Base-by-base conservation (phyloP, 2,113 vertebrate genomes). In the Eolophus roseicapilla region DNA sequence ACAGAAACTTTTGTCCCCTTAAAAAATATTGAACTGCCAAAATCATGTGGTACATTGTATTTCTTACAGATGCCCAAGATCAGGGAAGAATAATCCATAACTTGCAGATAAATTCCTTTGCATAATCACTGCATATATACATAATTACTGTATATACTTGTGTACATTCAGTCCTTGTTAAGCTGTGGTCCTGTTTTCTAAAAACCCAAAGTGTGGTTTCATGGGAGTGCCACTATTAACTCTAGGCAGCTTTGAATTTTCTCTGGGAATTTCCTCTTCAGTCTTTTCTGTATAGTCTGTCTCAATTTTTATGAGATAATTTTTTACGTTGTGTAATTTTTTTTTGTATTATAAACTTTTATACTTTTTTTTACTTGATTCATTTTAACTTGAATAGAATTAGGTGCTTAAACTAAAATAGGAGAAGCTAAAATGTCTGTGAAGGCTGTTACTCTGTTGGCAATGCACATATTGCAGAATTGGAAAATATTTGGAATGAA, bases 171-270 rank as follows among this genome's bases (percentile, higher is more conserved):
- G 65, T 68, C 84, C 50, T 71, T 70, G 68, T 63, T 83, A 53
- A 87, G 79, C 74, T 95, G 11, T 70, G 62, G 10, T 57, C 80
- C 85, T 67, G 37, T 44, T 74, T 49, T 67, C 82, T 53, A 3
- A 31, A 63, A 83, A 24, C 41, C 67, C 7, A 2, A 47, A 17
- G 37, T 2, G 21, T 49, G 37, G 35, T 84, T 68, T 71, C 24
- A 23, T 1, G 49, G 70, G 47, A 94, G 35, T 55, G 93, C 69
- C 78, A 39, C 81, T 92, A 3, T 6, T 27, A 11, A 50, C 62
- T 73, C 23, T 28, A 64, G 94, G 91, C 82, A 96, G 89, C 91
- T 96, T 12, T 23, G 67, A 63, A 82, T 79, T 87, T n/a, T 77
- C 64, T 23, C 52, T 10, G 60, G 85, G 63, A 93, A 77, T 82